phyloP scores from a whole-genome alignment of 2,888 invertebrate species.

The Creontiades dilutus region DNA sequence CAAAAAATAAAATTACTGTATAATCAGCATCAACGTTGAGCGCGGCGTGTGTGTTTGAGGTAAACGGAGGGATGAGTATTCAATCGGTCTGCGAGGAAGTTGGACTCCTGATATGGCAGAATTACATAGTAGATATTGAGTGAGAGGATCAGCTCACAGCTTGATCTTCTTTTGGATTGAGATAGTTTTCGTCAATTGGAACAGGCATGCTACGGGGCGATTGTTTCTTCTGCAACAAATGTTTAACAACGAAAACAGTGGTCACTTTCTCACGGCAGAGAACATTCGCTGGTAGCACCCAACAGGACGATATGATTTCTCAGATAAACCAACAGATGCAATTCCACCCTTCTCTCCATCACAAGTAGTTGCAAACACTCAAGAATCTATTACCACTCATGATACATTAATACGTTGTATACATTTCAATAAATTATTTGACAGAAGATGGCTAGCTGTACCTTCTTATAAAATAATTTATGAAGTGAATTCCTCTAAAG shows the following conservation, averaged over 20 bases:
- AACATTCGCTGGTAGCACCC: no score
- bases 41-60: background rate
- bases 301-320: no score
- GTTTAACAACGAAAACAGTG: background rate
- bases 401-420: no score
- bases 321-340: no score
- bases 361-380: no score
- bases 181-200: conserved; percentile 86
- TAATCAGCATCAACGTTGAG: background rate
- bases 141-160: conserved; percentile 70
- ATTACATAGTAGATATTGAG: conserved; percentile 65
- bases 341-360: no score
- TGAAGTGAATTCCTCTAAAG: no score
- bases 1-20: background rate
- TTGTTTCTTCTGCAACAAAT: conserved; percentile 86
- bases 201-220: conserved; percentile 88
- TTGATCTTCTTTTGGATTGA: conserved; percentile 77
- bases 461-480: no score
- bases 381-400: no score
- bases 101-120: conserved; percentile 53
- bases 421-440: no score
- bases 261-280: background rate
- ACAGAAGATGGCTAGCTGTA: no score
- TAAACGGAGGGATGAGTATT: conserved; percentile 25
- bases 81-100: conserved; percentile 38